A percentile compares a stretch with the other conserved stretches of the same genome.
phyloP scores from a whole-genome alignment of 2,888 invertebrate genomes.

The Theristus sp. region DNA sequence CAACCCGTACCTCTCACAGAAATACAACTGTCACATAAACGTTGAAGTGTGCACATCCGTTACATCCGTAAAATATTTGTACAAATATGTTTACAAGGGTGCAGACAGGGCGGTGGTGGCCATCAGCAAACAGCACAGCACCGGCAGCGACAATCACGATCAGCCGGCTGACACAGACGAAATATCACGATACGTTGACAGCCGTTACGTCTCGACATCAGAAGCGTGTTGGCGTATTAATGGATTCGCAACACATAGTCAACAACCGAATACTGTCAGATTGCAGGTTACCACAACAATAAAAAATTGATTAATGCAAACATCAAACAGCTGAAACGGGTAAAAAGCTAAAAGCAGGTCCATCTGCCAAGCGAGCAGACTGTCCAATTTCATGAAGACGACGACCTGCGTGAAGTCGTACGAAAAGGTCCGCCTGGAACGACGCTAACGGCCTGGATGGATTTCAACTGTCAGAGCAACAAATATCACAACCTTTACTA shows the following conservation, averaged over 20 bases:
- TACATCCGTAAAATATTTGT: conserved; percentile 20
- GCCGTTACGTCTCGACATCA: background rate
- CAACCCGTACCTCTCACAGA: background rate
- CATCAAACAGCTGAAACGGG: too few species aligned
- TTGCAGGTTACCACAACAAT: too few species aligned
- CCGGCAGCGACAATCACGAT: too few species aligned
- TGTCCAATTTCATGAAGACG: background rate
- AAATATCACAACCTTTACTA: background rate
- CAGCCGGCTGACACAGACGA: background rate
- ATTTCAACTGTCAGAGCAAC: background rate
- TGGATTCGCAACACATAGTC: background rate
- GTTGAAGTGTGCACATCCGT: conserved; percentile 23
- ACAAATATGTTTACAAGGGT: conserved; percentile 25
- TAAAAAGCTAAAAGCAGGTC: too few species aligned
- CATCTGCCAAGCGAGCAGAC: background rate
- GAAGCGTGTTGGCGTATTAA: background rate
- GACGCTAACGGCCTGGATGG: background rate
- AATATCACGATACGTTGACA: background rate
- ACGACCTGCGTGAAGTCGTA: background rate
- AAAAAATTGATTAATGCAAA: background rate
- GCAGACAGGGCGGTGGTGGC: conserved; percentile 10
- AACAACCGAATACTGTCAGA: background rate
- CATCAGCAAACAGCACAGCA: too few species aligned
- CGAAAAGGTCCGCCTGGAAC: background rate
- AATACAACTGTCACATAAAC: conserved; percentile 29